A percentile compares a stretch with the other conserved stretches of the same genome.
These are phyloP conservation scores for Chlorops oryzae DNA, from an alignment of 1,140 invertebrate genomes.

Conservation along the genomic window DNA sequence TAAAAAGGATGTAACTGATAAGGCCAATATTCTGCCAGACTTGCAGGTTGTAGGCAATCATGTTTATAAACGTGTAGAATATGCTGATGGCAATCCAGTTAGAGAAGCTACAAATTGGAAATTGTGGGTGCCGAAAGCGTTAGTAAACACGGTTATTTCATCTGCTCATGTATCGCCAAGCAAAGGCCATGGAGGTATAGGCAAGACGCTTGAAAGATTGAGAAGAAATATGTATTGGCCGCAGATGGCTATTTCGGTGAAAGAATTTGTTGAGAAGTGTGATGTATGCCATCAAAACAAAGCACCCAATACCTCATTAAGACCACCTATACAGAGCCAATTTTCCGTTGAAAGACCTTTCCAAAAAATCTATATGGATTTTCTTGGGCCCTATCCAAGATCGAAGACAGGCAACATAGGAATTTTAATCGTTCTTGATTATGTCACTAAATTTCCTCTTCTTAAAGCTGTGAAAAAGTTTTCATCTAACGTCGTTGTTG, in stretches of 20 bases:
- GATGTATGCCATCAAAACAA: neutral
- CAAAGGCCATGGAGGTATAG: too few relatives aligned
- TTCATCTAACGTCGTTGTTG: too few relatives aligned
- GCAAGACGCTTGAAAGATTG: neutral
- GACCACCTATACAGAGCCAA: neutral
- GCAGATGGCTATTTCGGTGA: neutral
- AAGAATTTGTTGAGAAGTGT: neutral
- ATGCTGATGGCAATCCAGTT: neutral
- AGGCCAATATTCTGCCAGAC: neutral
- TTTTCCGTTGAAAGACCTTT: neutral
- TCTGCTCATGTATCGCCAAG: neutral
- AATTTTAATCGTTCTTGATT: too few relatives aligned
- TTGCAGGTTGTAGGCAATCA: neutral
- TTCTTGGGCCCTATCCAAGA: slow-evolving; percentile 1
- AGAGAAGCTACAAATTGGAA: neutral
- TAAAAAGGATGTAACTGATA: neutral
- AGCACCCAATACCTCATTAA: neutral
- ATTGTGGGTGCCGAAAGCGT: slow-evolving; percentile 1
- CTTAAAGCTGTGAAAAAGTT: too few relatives aligned
- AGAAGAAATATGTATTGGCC: neutral
- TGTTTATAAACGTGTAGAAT: neutral
- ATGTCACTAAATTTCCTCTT: too few relatives aligned
- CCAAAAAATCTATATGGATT: too few relatives aligned
- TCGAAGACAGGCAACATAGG: too few relatives aligned
- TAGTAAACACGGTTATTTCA: neutral